Evolutionary conservation across 2,797 vertebrate species (phyloP), one percentile per base, ranked within the genome.

Genomic region (Gymnopithys bicolor): DNA sequence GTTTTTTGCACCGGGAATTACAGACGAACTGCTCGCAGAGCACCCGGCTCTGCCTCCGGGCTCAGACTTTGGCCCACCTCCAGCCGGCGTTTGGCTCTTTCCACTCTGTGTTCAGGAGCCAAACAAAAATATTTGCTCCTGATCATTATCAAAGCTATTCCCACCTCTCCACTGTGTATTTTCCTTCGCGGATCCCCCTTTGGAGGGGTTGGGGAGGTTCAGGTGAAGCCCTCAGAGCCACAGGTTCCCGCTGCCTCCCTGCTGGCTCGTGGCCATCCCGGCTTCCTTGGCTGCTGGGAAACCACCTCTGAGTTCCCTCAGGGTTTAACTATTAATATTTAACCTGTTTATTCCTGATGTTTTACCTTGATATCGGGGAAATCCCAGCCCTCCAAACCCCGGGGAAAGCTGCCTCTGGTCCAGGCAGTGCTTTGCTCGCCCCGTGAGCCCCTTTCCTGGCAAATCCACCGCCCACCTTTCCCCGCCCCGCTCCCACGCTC

Each of bases 401-500:
- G 1, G 24, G 37, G 23, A 41, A 33, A 53, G 22, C 9, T 19
- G 41, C 41, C 17, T 11, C 35, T 3, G 5, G 0, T 3, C 19
- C 58, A 5, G 43, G 66, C 74, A 33, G 66, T 0, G 30, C 19
- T 52, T 53, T 37, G 7, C 70, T 84, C 0, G 0, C 21, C 30
- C 82, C 23, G 2, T 0, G 8, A 39, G 19, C 7, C 13, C 12
- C 59, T 37, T 8, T 46, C 58, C 37, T 0, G 14, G 64, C 68
- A 49, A 46, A 63, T 17, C 25, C 3, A 2, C 14, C 2, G 0
- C 22, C 13, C 74, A 1, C 73, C 60, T 22, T 0, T 3, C 35
- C 1, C 14, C 13, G 52, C 46, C 4, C 41, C 0, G 0, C 48
- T 15, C 1, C 46, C 4, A 35, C 0, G 0, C 48, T 15, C 1